Evolutionary conservation across 2,888 invertebrate species (phyloP).

Genomic region (Trachelus iudaicus): DNA sequence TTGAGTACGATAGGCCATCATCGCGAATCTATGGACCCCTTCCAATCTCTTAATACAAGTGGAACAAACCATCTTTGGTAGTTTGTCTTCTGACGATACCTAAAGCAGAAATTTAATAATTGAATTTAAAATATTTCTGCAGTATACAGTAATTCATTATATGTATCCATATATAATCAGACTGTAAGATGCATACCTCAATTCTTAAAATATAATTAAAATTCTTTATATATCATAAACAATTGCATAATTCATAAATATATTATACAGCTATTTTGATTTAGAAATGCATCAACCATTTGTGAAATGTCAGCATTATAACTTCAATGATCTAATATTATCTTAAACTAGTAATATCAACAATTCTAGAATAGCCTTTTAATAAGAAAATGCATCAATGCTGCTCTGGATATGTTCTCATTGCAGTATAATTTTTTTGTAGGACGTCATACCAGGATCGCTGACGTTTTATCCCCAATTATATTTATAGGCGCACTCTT

Average conservation of each 20-base stretch:
- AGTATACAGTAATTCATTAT: neutral
- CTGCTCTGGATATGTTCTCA: neutral
- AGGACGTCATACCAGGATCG: constrained; percentile 3
- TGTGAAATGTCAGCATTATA: neutral
- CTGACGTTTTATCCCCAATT: constrained; percentile 35
- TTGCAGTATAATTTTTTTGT: neutral
- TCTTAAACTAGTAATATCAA: neutral
- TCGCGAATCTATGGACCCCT: constrained; percentile 75
- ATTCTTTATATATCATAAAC: neutral
- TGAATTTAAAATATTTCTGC: neutral
- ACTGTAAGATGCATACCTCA: neutral
- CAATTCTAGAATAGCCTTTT: neutral
- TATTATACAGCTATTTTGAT: neutral
- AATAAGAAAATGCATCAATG: neutral
- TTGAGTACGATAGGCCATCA: constrained; percentile 74
- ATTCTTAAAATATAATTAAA: constrained; percentile 13
- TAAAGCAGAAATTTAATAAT: constrained; percentile 47
- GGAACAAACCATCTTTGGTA: constrained; percentile 77
- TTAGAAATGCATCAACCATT: neutral
- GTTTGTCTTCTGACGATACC: constrained; percentile 75
- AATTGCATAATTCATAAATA: neutral
- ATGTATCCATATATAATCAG: neutral
- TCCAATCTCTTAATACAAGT: constrained; percentile 75
- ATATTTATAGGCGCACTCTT: constrained; percentile 47
- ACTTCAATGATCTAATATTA: neutral